Base-by-base conservation (phyloP, 2,113 vertebrate species). In the Tragelaphus scriptus region DNA sequence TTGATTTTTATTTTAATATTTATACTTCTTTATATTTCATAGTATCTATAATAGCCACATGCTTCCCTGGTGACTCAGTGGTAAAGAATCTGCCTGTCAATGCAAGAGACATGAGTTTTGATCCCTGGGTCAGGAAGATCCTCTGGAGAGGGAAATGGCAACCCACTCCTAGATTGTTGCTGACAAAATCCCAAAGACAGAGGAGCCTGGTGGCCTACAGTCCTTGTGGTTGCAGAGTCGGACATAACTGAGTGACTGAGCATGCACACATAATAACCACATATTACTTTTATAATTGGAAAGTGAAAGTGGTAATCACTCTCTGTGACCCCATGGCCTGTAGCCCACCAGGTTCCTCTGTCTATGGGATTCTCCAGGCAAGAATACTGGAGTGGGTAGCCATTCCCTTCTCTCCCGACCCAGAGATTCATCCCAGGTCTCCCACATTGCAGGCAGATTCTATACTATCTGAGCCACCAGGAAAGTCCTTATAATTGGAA, bases 1-100 rank as follows among this genome's bases (percentile, higher is more conserved):
- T n/a, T 94, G n/a, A 61, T 89, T 91, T 97, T 85, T 85, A 87
- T 71, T 84, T 93, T 80, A 88, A 53, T 82, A 94, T 85, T 90
- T 94, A 56, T 80, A 81, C 26, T 28, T 63, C 59, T 92, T 85
- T 58, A 4, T 88, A 36, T 86, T 30, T 75, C 17, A 65, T 49
- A n/a, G 32, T 63, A 11, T 61, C n/a, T 81, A 16, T 95, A 53
- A 71, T 80, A 95, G 71, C 4, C 56, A 94, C 6, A 77, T 77
- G 40, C 68, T 75, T 75, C 19, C 68, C 10, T 23, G 10, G 68
- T 75, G 19, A 40, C 68, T 75, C 68, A 71, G 5, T 75, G n/a
- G 19, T 75, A 75, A 75, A 23, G n/a, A 40, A 75, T 12, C 68
- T 0, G 1, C 68, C 19, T 40, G n/a, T 36, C 68, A 40, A 75